These are phyloP conservation scores for Bergia puertoricense DNA, from an alignment of 92 coral and sea anemone species.

Conservation along the genomic window DNA sequence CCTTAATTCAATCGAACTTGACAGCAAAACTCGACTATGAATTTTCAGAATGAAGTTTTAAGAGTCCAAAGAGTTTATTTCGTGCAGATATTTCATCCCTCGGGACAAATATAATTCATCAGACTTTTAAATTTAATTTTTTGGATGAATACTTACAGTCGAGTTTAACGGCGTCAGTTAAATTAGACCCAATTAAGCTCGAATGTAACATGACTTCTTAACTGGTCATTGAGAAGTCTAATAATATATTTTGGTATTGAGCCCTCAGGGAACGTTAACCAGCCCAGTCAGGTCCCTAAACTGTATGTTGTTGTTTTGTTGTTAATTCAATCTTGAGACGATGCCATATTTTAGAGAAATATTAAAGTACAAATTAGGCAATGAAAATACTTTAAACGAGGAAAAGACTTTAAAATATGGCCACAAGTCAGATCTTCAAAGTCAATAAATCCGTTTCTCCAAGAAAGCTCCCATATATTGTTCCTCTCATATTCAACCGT, in stretches of 20 bases:
- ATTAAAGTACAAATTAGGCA: neutral
- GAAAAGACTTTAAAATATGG: neutral
- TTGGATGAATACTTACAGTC: neutral
- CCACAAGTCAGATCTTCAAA: neutral
- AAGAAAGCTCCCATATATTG: neutral
- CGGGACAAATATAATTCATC: neutral
- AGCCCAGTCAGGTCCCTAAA: too few relatives aligned
- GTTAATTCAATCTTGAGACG: too few relatives aligned
- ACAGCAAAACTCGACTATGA: too few relatives aligned
- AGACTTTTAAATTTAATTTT: neutral
- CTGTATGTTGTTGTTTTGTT: neutral
- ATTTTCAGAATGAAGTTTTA: too few relatives aligned
- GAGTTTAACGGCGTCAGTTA: neutral
- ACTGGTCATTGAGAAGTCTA: neutral
- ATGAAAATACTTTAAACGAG: neutral
- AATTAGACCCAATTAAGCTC: neutral
- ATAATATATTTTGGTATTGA: too few relatives aligned
- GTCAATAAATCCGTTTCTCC: neutral
- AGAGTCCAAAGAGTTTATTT: too few relatives aligned
- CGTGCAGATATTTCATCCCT: neutral
- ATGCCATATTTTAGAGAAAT: neutral
- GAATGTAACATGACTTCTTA: neutral
- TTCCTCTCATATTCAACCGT: neutral
- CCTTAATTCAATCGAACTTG: too few relatives aligned
- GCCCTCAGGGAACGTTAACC: neutral